A percentile compares a stretch with the other conserved stretches of the same genome.
These are phyloP conservation scores for Hepsetus odoe DNA, from an alignment of 2,113 vertebrate species.

Conservation along the genomic window DNA sequence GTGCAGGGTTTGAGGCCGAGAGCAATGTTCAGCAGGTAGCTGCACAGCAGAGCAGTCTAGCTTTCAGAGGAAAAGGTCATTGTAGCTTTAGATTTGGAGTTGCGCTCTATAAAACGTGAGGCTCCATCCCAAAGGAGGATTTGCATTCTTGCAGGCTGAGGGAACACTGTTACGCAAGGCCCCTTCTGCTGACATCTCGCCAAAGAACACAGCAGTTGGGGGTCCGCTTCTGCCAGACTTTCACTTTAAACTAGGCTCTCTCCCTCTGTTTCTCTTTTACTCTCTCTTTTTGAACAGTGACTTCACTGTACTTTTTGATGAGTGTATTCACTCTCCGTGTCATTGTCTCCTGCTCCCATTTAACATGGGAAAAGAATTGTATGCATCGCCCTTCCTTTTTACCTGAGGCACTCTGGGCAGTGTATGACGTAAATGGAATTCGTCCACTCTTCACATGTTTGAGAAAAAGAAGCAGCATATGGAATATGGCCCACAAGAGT, in stretches of 20 bases:
- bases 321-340: neutral
- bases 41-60: neutral
- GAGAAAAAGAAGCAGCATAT: neutral
- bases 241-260: constrained; percentile 54
- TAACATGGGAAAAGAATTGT: constrained; percentile 5
- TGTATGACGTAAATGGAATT: constrained; percentile 5
- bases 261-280: neutral
- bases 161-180: constrained; percentile 53
- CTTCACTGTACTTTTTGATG: neutral
- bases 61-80: constrained; percentile 46
- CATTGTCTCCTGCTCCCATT: neutral
- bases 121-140: constrained; percentile 50
- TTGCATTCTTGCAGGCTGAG: constrained; percentile 59
- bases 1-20: neutral
- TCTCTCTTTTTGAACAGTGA: neutral
- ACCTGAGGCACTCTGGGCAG: neutral
- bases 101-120: constrained; percentile 44
- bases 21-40: neutral
- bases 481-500: neutral
- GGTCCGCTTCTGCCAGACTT: constrained; percentile 45
- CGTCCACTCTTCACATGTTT: neutral
- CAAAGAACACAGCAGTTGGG: constrained; percentile 50
- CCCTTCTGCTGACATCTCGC: constrained; percentile 36
- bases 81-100: constrained; percentile 27
- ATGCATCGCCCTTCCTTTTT: neutral